Conservation (phyloP, 2,888 invertebrate genomes). For the Polia nebulosa region DNA sequence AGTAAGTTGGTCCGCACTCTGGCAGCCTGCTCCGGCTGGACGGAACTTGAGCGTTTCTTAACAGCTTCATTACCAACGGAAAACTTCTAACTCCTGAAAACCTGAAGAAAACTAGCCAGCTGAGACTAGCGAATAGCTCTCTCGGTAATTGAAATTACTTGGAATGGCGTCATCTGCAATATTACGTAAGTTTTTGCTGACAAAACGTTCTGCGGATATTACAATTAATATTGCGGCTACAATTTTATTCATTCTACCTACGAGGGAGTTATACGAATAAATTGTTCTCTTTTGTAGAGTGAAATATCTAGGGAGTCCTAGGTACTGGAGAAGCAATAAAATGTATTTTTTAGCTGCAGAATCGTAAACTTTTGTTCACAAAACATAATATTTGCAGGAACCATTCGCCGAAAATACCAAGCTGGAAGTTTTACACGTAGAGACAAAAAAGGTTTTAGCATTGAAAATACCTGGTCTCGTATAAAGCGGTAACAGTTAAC, state of each 20-base stretch:
- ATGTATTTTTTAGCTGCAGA: background rate
- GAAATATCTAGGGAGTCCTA: conserved; percentile 15
- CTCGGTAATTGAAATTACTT: conserved; percentile 52
- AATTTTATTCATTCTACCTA: conserved; percentile 21
- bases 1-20: conserved; percentile 49
- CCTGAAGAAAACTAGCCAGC: conserved; percentile 68
- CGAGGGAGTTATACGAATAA: conserved; percentile 13
- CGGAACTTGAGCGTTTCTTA: conserved; percentile 66
- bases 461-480: conserved; percentile 25
- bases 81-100: conserved; percentile 67
- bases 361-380: conserved; percentile 3
- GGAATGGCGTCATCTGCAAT: conserved; percentile 28
- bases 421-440: background rate
- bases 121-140: conserved; percentile 52
- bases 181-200: conserved; percentile 29
- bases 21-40: conserved; percentile 54
- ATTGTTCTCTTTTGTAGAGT: conserved; percentile 17
- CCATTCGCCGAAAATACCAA: background rate
- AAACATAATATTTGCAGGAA: conserved; percentile 16
- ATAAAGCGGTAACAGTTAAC: conserved; percentile 23
- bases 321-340: background rate
- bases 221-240: conserved; percentile 21
- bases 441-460: background rate
- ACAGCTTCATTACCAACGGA: conserved; percentile 72
- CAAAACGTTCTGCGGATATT: conserved; percentile 10